Evolutionary conservation across 2,797 vertebrate genomes (phyloP).

Genomic region (Hoplostethus atlanticus): DNA sequence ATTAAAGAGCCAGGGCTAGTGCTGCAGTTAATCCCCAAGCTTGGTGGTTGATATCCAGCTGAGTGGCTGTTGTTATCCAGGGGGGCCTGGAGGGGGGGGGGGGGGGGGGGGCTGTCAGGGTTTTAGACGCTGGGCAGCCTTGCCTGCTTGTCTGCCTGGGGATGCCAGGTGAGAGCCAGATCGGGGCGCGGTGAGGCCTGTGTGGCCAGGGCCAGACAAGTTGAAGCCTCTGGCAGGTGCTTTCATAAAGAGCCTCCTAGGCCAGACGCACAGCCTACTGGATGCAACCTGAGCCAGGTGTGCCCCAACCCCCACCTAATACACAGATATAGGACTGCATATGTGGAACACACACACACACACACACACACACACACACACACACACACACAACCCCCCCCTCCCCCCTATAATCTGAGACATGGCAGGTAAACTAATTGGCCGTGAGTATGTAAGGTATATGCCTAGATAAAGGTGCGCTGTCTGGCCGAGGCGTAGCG

Average conservation of each 20-base stretch:
- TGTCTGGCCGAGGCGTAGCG: slow-evolving; percentile 71
- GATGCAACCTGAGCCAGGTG: slow-evolving; percentile 77
- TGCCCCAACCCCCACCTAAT: slow-evolving; percentile 50
- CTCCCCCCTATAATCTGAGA: slow-evolving; percentile 54
- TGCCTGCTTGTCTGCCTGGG: slow-evolving; percentile 19
- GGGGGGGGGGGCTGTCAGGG: slow-evolving; percentile 24
- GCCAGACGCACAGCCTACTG: slow-evolving; percentile 48
- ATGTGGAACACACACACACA: slow-evolving; percentile 49
- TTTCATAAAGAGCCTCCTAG: slow-evolving; percentile 60
- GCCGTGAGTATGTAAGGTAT: slow-evolving; percentile 71
- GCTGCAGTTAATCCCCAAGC: slow-evolving; percentile 75
- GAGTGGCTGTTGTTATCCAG: slow-evolving; percentile 67
- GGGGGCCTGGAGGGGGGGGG: slow-evolving; percentile 18
- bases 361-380: slow-evolving; percentile 25
- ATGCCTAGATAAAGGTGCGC: slow-evolving; percentile 76
- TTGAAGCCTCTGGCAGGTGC: slow-evolving; percentile 69
- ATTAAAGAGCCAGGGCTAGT: slow-evolving; percentile 67
- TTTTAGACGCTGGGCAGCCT: slow-evolving; percentile 26
- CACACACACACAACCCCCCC: slow-evolving; percentile 27
- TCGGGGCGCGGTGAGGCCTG: slow-evolving; percentile 32
- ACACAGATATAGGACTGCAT: slow-evolving; percentile 59
- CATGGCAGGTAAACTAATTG: slow-evolving; percentile 81
- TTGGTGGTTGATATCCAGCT: slow-evolving; percentile 73
- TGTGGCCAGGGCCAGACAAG: slow-evolving; percentile 50
- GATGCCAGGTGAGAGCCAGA: slow-evolving; percentile 58